Evolutionary conservation across 1,140 invertebrate species (phyloP).

Genomic region (Monochamus saltuarius): DNA sequence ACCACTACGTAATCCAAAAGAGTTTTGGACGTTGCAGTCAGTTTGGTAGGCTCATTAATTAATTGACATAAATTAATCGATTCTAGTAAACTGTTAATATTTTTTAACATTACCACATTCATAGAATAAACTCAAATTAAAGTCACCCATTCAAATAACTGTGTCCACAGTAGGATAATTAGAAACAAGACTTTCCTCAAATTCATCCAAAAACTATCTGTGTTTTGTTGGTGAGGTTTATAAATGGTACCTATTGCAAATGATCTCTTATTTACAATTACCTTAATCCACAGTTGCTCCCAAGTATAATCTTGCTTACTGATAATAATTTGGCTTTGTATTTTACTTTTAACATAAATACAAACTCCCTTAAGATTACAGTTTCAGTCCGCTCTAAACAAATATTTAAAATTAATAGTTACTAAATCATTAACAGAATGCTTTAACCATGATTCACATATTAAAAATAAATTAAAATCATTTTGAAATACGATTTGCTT

Average conservation of each 20-base stretch:
- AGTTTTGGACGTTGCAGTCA: no score
- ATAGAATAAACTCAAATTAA: conserved; percentile 10
- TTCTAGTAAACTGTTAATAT: conserved; percentile 1
- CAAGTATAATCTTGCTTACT: conserved; percentile 4
- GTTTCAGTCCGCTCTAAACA: conserved; percentile 7
- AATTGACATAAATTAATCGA: neutral
- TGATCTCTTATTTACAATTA: neutral
- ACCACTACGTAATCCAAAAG: no score
- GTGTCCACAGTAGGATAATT: neutral
- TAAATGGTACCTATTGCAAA: conserved; percentile 11
- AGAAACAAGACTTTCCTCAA: conserved; percentile 7
- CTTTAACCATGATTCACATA: conserved; percentile 11
- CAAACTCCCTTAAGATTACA: conserved; percentile 1
- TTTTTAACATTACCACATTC: neutral
- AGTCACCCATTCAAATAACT: conserved; percentile 6
- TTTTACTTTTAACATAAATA: conserved; percentile 5
- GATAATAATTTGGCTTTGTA: conserved; percentile 8
- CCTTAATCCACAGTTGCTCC: conserved; percentile 8
- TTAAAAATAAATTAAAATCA: conserved; percentile 8
- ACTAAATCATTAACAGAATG: conserved; percentile 6
- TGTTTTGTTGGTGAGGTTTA: conserved; percentile 13
- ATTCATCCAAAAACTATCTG: conserved; percentile 8
- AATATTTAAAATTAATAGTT: conserved; percentile 4
- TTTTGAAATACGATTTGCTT: conserved; percentile 10
- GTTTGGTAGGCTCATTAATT: neutral